Evolutionary conservation across 2,888 invertebrate species (phyloP).

Genomic region (Drosophila nr. medialis): DNA sequence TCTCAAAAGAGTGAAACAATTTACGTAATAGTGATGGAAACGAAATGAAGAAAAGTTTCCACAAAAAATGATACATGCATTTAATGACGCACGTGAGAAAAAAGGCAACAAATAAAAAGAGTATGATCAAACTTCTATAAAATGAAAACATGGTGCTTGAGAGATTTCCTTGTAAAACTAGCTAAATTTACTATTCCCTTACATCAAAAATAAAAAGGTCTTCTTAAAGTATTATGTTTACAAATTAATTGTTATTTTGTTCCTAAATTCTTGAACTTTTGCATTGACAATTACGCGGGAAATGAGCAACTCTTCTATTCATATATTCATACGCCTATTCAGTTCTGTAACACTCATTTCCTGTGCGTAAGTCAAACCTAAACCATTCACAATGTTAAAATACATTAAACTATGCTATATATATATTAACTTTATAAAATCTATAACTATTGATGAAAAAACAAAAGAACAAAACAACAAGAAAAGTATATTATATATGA

Average conservation of each 20-base stretch:
- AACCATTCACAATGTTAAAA: conserved; percentile 43
- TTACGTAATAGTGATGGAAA: conserved; percentile 16
- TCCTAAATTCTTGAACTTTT: conserved; percentile 1
- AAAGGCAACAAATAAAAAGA: conserved; percentile 5
- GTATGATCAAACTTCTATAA: conserved; percentile 29
- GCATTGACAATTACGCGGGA: conserved; percentile 6
- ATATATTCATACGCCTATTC: conserved; percentile 3
- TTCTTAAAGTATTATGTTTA: conserved; percentile 27
- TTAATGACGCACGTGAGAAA: conserved; percentile 22
- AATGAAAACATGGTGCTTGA: conserved; percentile 65
- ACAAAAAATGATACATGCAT: conserved; percentile 40
- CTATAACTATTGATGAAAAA: conserved; percentile 59
- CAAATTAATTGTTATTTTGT: neutral
- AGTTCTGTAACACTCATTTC: conserved; percentile 5
- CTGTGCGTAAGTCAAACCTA: conserved; percentile 5
- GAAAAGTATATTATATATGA: conserved; percentile 65
- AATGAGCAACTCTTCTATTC: conserved; percentile 4
- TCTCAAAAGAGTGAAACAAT: conserved; percentile 30
- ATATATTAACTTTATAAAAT: conserved; percentile 47
- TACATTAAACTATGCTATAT: conserved; percentile 41
- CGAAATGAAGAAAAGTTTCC: conserved; percentile 9
- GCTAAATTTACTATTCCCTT: conserved; percentile 28
- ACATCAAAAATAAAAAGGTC: conserved; percentile 11
- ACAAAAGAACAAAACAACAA: conserved; percentile 19
- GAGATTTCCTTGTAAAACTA: conserved; percentile 56